Base-by-base conservation (phyloP, 1,140 invertebrate genomes). In the Papilio glaucus region DNA sequence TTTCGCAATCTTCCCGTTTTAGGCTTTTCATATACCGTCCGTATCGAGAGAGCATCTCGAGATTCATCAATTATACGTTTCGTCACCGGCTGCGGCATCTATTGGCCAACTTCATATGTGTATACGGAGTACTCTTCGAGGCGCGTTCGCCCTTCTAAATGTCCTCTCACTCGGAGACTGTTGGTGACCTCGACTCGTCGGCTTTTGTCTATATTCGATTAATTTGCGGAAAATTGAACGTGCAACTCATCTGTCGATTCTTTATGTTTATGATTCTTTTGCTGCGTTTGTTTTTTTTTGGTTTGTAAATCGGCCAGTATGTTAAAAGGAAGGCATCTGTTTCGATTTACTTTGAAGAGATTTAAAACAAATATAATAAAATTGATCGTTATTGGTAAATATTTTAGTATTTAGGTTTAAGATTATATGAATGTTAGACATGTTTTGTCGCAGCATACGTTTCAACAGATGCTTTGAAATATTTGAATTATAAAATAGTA, bases 1-100 rank as follows among this genome's bases (percentile, higher is more conserved):
- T 73, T 68, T 45, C 63, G 63, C 63, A 67, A 73, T 45, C 63
- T 12, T n/a, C 61, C 67, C 24, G 41, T 45, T 49, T 45, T 45
- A 68, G 26, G 18, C 12, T 45, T 67, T 45, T 24, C 12, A 7
- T 12, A 45, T 18, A 15, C 42, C 26, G 18, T 37, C 18, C 67
- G 26, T 49, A 53, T 53, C n/a, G 42, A 29, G 42, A 69, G 67
- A 69, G 29, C 24, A 53, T 69, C 26, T 69, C 42, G 62, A 39
- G 37, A 65, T 65, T 9, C 41, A 53, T 49, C 67, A 69, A 53
- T 69, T 69, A 49, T 37, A 18, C n/a, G n/a, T 69, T 29, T 33
- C 42, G 42, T 49, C 18, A 42, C 0, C 63, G 39, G 15, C 37
- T 8, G 21, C 39, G 38, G 37, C 21, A 12, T 26, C 18, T 42